Conservation (phyloP, 2,113 vertebrate genomes). For the Takifugu flavidus region DNA sequence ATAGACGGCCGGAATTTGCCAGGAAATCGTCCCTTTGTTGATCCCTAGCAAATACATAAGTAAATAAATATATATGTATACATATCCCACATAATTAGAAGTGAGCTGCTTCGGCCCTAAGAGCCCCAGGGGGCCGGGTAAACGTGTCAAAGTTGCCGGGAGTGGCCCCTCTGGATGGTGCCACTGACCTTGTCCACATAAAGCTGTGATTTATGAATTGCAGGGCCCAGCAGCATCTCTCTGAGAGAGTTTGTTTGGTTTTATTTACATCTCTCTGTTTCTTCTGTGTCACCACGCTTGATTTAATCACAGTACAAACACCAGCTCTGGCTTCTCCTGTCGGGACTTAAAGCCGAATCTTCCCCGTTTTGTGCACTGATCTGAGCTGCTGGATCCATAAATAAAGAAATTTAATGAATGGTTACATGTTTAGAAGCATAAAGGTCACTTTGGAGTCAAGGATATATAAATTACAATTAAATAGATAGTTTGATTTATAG, state of each 20-base stretch:
- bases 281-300: constrained; percentile 80
- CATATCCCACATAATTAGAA: constrained; percentile 98
- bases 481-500: too few species aligned
- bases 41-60: too few species aligned
- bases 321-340: constrained; percentile 23
- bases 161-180: constrained; percentile 85
- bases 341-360: constrained; percentile 15
- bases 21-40: too few species aligned
- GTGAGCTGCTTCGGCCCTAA: constrained; percentile 90
- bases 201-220: constrained; percentile 99
- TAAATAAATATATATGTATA: too few species aligned
- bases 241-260: constrained; percentile 79
- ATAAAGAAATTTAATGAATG: constrained; percentile 30
- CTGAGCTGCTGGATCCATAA: background rate
- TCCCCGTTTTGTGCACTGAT: constrained; percentile 17
- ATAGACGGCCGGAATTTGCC: too few species aligned
- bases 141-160: constrained; percentile 92
- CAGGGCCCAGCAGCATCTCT: constrained; percentile 98
- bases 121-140: constrained; percentile 92
- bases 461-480: too few species aligned
- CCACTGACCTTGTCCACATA: constrained; percentile 99
- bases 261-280: constrained; percentile 93
- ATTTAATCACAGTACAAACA: constrained; percentile 66
- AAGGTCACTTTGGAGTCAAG: too few species aligned
- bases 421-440: constrained; percentile 32